phyloP scores from a whole-genome alignment of 2,797 vertebrate species.

The Diplodus sargus region DNA sequence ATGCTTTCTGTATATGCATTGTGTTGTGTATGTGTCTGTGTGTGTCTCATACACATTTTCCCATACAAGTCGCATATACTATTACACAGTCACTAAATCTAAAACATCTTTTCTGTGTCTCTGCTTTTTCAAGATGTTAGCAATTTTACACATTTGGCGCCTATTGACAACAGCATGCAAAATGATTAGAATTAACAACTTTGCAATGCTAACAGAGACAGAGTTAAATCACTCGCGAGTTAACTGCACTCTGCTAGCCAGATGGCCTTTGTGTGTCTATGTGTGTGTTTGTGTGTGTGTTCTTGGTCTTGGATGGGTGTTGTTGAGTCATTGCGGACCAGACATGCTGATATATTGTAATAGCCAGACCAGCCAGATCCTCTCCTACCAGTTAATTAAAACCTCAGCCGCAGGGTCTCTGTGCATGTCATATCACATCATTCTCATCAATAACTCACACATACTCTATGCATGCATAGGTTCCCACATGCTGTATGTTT shows the following conservation, averaged over 20 bases:
- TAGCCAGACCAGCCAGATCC: conserved; percentile 53
- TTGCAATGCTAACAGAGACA: conserved; percentile 8
- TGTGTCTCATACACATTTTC: not conserved
- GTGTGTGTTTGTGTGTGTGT: conserved; percentile 23
- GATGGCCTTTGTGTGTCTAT: conserved; percentile 48
- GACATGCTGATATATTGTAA: conserved; percentile 74
- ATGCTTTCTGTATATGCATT: conserved; percentile 3
- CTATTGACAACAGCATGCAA: conserved; percentile 21
- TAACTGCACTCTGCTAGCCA: conserved; percentile 43
- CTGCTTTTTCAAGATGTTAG: conserved; percentile 26
- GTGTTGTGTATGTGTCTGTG: not conserved
- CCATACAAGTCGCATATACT: not conserved
- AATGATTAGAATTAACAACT: conserved; percentile 32
- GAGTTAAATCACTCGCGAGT: conserved; percentile 17
- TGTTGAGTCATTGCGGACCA: conserved; percentile 55
- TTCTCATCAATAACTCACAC: conserved; percentile 66
- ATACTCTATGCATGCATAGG: conserved; percentile 27
- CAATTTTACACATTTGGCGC: conserved; percentile 28
- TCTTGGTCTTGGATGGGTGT: conserved; percentile 32
- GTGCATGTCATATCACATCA: conserved; percentile 61
- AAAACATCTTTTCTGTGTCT: conserved; percentile 23
- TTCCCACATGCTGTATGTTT: conserved; percentile 39
- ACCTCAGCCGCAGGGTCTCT: conserved; percentile 44
- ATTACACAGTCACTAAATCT: conserved; percentile 5
- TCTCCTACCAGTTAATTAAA: conserved; percentile 78